Evolutionary conservation across 2,113 vertebrate genomes (phyloP), one percentile per base, ranked within the genome.

Genomic region (Phylloscopus trochilus): DNA sequence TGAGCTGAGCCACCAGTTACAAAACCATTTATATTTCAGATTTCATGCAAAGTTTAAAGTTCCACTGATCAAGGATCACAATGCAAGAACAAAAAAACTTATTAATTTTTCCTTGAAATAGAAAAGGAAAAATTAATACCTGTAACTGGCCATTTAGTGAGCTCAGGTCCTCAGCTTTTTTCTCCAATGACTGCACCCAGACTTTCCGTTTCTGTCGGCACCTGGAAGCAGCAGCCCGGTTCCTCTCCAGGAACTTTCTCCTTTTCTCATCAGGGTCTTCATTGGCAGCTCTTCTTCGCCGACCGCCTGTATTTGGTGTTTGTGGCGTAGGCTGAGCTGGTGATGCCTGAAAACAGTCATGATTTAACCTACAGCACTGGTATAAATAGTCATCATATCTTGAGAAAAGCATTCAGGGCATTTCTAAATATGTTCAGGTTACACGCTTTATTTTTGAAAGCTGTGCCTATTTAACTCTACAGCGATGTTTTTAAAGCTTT

Each of bases 131-230:
- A 39, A 39, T 39, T 39, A 39, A 53, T 98, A 99, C 99, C 99
- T 99, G 99, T 73, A 99, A 98, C 75, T 99, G 98, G 91, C 98
- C 98, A 69, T 99, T 99, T 97, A 99, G 96, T 9, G 99, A 99
- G 97, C 97, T 98, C 84, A 99, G 97, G 95, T 99, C 99, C 82
- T 99, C 99, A 0, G 99, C 99, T 95, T 99, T 99, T 95, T 99
- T 99, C 97, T 99, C 99, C 97, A 99, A 81, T 47, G 99, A 99
- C 97, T 99, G 99, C 87, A 99, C 99, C 99, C 99, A 99, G 84
- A 99, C 99, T 98, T 99, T 99, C 96, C 99, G 98, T 97, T 99
- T 99, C 93, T 99, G 99, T 91, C 99, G 96, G 92, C 99, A 99
- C 69, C 99, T 98, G 43, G 99, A 99, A 47, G 99, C 99, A 20